Evolutionary conservation across 2,888 invertebrate species (phyloP).

Genomic region (Caenorhabditis virilis): DNA sequence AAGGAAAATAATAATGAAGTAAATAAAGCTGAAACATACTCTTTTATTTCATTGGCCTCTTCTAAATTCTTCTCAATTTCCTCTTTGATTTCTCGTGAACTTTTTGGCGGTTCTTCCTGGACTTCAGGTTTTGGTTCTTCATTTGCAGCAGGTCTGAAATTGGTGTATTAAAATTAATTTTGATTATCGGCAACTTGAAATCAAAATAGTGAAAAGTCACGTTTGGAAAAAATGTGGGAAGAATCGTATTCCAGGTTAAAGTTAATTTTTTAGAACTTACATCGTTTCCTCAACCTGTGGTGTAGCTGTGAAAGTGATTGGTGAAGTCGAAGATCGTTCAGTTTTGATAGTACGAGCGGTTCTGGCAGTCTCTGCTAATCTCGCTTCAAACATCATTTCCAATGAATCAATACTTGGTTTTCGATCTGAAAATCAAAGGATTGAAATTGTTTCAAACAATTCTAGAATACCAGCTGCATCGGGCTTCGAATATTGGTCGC

Average conservation of each 20-base stretch:
- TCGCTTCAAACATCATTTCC: conserved; percentile 39
- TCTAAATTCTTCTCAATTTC: conserved; percentile 20
- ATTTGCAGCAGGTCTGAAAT: background rate
- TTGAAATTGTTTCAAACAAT: background rate
- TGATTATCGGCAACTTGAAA: background rate
- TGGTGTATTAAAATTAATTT: background rate
- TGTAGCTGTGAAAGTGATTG: conserved; percentile 22
- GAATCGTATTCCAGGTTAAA: background rate
- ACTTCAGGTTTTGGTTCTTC: background rate
- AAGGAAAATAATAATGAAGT: too few species aligned
- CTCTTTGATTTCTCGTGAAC: background rate
- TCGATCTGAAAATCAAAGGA: conserved; percentile 17
- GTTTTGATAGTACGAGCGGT: conserved; percentile 17
- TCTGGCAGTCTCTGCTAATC: conserved; percentile 33
- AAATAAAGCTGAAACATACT: too few species aligned
- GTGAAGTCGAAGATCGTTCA: conserved; percentile 17
- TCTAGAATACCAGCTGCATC: conserved; percentile 12
- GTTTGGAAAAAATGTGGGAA: too few species aligned
- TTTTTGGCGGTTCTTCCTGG: background rate
- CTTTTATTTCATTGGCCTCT: conserved; percentile 10
- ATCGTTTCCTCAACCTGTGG: too few species aligned
- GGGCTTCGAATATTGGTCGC: conserved; percentile 54
- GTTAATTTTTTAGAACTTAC: conserved; percentile 16
- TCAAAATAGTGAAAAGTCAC: background rate
- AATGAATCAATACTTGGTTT: conserved; percentile 39